Evolutionary conservation across 1,140 invertebrate genomes (phyloP).

Genomic region (Bombus soroeensis): DNA sequence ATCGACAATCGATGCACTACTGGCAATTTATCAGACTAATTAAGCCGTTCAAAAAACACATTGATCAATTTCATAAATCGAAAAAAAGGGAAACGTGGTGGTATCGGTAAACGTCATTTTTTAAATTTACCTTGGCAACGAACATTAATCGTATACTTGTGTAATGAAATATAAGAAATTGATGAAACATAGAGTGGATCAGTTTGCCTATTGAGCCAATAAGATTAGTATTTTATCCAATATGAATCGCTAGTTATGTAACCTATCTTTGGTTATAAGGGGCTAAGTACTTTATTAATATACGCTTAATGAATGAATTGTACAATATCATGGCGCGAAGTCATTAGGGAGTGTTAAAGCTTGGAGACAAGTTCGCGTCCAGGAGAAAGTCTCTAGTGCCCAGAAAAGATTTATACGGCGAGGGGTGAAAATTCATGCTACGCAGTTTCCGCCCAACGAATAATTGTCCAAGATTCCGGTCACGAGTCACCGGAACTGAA

Average conservation of each 20-base stretch:
- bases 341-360: neutral
- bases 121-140: no score
- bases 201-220: no score
- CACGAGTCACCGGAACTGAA: constrained; percentile 72
- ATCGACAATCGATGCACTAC: neutral
- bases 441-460: constrained; percentile 51
- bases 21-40: neutral
- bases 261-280: neutral
- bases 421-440: constrained; percentile 48
- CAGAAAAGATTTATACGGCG: constrained; percentile 31
- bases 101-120: no score
- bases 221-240: no score
- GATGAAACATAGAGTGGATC: neutral
- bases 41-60: no score
- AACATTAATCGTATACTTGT: no score
- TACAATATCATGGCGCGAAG: neutral
- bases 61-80: no score
- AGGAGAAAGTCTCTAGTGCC: neutral
- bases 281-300: neutral
- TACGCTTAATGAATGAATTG: neutral
- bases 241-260: no score
- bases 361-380: neutral
- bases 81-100: no score
- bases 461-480: constrained; percentile 71
- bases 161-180: no score